These are phyloP conservation scores for Sminthurides aquaticus DNA, from an alignment of 2,888 invertebrate species.

Conservation along the genomic window DNA sequence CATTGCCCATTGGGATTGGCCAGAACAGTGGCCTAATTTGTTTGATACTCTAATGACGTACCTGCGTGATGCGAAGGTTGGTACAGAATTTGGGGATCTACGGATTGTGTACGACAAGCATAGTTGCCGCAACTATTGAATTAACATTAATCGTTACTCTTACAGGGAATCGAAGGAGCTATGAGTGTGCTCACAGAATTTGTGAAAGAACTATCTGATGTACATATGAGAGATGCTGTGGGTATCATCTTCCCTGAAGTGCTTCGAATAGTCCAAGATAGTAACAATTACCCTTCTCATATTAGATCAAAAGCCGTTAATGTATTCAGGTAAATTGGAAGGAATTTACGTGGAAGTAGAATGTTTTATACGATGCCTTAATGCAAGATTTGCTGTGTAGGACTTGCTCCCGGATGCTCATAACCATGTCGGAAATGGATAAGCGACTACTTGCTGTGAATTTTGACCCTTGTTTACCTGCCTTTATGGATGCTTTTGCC, in stretches of 20 bases:
- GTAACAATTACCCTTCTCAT: conserved; percentile 54
- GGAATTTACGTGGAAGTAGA: too few relatives aligned
- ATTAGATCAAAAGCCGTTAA: conserved; percentile 60
- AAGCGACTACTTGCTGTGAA: conserved; percentile 55
- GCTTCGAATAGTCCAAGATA: conserved; percentile 59
- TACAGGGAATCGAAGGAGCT: conserved; percentile 58
- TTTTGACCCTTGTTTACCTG: conserved; percentile 59
- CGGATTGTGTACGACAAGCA: neutral
- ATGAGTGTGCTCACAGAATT: conserved; percentile 65
- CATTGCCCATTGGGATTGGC: conserved; percentile 67
- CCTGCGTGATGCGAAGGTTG: conserved; percentile 54
- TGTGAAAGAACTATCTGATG: conserved; percentile 58
- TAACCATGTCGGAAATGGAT: conserved; percentile 51
- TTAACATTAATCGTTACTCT: neutral
- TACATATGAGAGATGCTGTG: conserved; percentile 59
- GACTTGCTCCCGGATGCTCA: conserved; percentile 55
- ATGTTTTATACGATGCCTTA: neutral
- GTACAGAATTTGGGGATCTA: conserved; percentile 13
- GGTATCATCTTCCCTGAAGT: conserved; percentile 63
- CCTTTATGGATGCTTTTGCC: conserved; percentile 59
- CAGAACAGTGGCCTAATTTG: conserved; percentile 61
- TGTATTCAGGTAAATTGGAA: conserved; percentile 53
- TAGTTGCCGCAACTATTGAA: too few relatives aligned
- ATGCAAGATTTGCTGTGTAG: conserved; percentile 45
- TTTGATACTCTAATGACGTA: conserved; percentile 61